phyloP scores from a whole-genome alignment of 2,888 invertebrate genomes.

The Cryptophagus acutangulus region DNA sequence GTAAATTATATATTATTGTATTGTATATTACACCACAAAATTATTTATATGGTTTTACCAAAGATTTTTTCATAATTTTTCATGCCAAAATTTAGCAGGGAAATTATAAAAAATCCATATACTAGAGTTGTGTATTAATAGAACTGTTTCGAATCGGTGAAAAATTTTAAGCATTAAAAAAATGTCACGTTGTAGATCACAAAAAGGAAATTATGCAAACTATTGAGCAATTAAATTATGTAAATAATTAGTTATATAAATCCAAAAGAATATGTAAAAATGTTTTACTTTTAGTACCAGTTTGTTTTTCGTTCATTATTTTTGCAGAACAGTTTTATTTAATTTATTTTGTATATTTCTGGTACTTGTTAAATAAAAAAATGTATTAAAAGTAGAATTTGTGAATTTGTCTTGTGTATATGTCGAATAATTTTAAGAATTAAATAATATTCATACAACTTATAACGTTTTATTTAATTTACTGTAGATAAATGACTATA shows the following conservation, averaged over 20 bases:
- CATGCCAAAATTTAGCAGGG: background rate
- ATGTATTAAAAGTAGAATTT: constrained; percentile 34
- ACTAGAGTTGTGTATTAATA: too few species aligned
- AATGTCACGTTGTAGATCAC: constrained; percentile 3
- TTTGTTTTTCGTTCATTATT: background rate
- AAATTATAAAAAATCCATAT: constrained; percentile 5
- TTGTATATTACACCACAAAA: constrained; percentile 1
- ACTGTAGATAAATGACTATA: too few species aligned
- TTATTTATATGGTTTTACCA: constrained; percentile 5
- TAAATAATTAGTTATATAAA: constrained; percentile 3
- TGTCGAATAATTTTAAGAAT: constrained; percentile 47
- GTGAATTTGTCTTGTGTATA: constrained; percentile 47
- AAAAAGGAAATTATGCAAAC: background rate
- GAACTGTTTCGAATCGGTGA: too few species aligned
- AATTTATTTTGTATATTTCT: too few species aligned
- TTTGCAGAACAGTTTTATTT: background rate
- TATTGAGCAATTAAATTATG: too few species aligned
- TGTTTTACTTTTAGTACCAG: background rate
- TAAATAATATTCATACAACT: constrained; percentile 45
- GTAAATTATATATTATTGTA: constrained; percentile 2
- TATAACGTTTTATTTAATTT: background rate
- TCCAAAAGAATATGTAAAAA: background rate
- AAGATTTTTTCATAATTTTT: constrained; percentile 6
- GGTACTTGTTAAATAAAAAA: constrained; percentile 20
- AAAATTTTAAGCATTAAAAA: background rate